Percentiles rank a stretch among this genome's conserved stretches.
phyloP scores from a whole-genome alignment of 2,888 invertebrate species.

The Callimorpha dominula region DNA sequence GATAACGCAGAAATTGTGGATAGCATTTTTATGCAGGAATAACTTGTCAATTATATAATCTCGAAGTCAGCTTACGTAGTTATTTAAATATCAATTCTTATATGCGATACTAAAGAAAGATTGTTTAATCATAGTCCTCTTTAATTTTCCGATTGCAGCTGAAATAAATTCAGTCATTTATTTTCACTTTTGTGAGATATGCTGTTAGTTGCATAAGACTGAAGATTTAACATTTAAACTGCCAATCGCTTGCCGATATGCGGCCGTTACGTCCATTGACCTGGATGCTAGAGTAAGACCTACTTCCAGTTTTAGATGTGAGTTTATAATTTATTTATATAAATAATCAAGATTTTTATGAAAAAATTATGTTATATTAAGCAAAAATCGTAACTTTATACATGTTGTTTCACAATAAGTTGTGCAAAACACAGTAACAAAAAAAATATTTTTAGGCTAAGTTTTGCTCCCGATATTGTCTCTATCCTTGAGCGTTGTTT shows the following conservation, averaged over 20 bases:
- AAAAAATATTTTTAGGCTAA: too few species aligned
- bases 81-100: background rate
- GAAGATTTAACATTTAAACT: constrained; percentile 69
- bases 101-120: background rate
- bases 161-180: constrained; percentile 28
- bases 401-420: background rate
- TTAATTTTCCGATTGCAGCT: constrained; percentile 17
- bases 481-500: too few species aligned
- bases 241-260: constrained; percentile 60
- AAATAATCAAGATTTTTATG: background rate
- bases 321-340: constrained; percentile 4
- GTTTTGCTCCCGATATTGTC: too few species aligned
- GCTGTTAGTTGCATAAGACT: constrained; percentile 62
- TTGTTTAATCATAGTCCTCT: background rate
- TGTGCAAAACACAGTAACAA: too few species aligned
- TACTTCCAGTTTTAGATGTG: constrained; percentile 36
- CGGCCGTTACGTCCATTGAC: constrained; percentile 65
- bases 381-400: background rate
- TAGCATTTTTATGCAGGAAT: background rate
- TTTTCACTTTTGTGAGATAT: constrained; percentile 64
- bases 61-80: background rate
- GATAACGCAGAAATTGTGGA: background rate
- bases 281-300: constrained; percentile 56
- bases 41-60: background rate
- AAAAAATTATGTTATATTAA: background rate